Percentiles rank a stretch among this genome's conserved stretches.
Conservation (phyloP, 2,113 vertebrate genomes). For the Triplophysa siluroides region DNA sequence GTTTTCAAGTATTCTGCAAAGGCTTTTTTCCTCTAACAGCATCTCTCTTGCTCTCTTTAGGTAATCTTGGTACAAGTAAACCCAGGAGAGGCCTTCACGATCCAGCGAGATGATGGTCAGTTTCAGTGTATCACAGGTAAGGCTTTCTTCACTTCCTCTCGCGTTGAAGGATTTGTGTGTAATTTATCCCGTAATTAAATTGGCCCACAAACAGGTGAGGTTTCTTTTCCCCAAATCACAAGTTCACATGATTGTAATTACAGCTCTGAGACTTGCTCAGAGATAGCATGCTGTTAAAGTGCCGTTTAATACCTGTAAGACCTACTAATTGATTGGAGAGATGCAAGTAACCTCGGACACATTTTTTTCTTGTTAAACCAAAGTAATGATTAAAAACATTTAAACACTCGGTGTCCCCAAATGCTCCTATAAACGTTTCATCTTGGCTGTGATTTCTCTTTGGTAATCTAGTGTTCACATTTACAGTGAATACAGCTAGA, state of each 20-base stretch:
- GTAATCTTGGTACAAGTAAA: slow-evolving; percentile 99
- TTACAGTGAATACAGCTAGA: not conserved
- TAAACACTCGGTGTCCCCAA: not conserved
- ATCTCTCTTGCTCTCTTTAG: slow-evolving; percentile 64
- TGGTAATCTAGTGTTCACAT: not conserved
- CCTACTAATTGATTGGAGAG: not conserved
- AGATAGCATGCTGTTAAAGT: not conserved
- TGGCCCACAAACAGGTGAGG: not conserved
- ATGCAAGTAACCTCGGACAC: not conserved
- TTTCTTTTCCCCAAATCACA: not conserved
- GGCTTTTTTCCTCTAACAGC: not conserved
- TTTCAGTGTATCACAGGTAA: slow-evolving; percentile 99
- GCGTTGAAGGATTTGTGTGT: not conserved
- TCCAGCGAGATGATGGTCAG: slow-evolving; percentile 98
- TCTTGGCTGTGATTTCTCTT: not conserved
- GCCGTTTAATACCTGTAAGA: slow-evolving; percentile 1
- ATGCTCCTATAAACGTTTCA: not conserved
- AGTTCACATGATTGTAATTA: not conserved
- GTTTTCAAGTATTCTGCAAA: not conserved
- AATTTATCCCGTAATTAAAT: not conserved
- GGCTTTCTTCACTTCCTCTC: slow-evolving; percentile 33
- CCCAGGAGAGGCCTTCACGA: slow-evolving; percentile 98
- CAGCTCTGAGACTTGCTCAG: not conserved
- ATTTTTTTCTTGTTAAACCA: not conserved
- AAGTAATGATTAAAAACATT: not conserved